phyloP scores from a whole-genome alignment of 2,113 vertebrate species.

The Xenopus borealis region DNA sequence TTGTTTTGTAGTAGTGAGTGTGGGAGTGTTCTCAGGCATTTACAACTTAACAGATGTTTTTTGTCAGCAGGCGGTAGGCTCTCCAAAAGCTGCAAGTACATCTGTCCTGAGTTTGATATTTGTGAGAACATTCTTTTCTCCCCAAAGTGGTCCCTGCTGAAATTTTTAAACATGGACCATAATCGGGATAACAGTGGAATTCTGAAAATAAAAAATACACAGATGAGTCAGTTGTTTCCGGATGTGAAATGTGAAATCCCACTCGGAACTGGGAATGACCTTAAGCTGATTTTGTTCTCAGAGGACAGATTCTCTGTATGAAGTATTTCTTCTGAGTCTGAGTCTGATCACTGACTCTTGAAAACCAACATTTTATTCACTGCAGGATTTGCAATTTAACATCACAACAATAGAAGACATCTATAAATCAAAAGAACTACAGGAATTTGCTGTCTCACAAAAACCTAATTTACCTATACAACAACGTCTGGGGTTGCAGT shows the following conservation, averaged over 20 bases:
- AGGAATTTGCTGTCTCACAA: too few species aligned
- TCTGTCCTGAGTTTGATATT: constrained; percentile 63
- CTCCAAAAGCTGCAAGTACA: constrained; percentile 57
- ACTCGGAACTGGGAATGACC: constrained; percentile 33
- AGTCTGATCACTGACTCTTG: too few species aligned
- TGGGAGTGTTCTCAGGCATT: constrained; percentile 67
- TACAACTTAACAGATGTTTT: constrained; percentile 74
- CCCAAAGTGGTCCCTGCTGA: constrained; percentile 55
- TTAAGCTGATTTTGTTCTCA: neutral
- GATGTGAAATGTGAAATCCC: constrained; percentile 49
- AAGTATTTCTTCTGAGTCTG: too few species aligned
- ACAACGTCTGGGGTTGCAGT: too few species aligned
- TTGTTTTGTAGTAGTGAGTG: constrained; percentile 54
- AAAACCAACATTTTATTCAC: too few species aligned
- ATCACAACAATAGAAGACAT: too few species aligned
- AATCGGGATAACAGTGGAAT: constrained; percentile 44
- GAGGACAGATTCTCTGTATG: neutral
- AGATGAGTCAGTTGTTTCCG: constrained; percentile 31
- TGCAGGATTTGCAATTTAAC: too few species aligned
- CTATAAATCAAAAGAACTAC: too few species aligned
- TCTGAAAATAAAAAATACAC: constrained; percentile 39
- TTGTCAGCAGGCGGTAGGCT: constrained; percentile 65
- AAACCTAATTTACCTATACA: too few species aligned
- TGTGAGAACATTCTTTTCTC: constrained; percentile 60
- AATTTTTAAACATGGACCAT: constrained; percentile 45